Evolutionary conservation across 2,113 vertebrate genomes (phyloP).

Genomic region (Pogona vitticeps): DNA sequence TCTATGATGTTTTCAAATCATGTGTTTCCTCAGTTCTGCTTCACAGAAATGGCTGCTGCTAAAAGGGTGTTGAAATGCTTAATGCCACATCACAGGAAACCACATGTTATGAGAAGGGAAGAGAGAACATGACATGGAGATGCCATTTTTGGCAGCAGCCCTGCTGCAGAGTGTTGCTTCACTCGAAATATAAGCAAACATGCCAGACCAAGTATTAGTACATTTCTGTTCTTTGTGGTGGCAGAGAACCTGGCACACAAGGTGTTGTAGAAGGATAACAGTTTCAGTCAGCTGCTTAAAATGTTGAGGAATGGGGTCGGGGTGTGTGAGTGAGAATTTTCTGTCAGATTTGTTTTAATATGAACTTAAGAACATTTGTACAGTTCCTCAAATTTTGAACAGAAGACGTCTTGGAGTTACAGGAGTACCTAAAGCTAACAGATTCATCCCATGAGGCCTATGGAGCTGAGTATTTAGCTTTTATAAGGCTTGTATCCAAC

Average conservation of each 20-base stretch:
- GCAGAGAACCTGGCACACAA: not conserved
- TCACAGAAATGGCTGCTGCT: not conserved
- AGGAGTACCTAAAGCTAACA: not conserved
- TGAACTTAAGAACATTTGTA: not conserved
- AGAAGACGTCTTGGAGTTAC: not conserved
- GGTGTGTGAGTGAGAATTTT: not conserved
- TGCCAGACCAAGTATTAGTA: not conserved
- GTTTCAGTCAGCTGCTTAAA: rapidly evolving
- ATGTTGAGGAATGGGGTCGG: not conserved
- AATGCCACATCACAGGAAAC: not conserved
- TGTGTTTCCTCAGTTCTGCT: not conserved
- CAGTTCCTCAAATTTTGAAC: not conserved
- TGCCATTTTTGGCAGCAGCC: not conserved
- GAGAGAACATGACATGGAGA: not conserved
- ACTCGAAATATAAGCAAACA: not conserved
- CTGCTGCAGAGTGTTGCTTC: not conserved
- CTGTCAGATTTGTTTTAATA: not conserved
- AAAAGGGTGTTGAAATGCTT: not conserved
- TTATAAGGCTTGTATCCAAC: no score
- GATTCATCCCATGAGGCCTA: not conserved
- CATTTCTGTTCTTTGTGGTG: not conserved
- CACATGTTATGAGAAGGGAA: not conserved
- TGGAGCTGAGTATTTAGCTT: not conserved
- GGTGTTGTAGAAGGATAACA: not conserved
- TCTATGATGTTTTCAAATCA: not conserved